phyloP scores from a whole-genome alignment of 2,888 invertebrate species.

The Eupithecia insigniata region DNA sequence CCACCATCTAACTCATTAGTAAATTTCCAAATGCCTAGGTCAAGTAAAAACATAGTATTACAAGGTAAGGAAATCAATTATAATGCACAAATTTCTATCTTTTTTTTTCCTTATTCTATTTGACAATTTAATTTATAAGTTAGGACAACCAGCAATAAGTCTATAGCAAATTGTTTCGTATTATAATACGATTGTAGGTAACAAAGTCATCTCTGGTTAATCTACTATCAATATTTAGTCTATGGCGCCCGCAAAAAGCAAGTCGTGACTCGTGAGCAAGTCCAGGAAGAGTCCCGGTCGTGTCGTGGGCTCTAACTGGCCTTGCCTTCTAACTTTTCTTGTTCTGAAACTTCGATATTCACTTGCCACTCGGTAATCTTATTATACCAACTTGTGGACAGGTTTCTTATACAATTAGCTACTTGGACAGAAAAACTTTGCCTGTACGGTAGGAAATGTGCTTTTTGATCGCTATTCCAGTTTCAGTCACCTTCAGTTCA shows the following conservation, averaged over 20 bases:
- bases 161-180: not conserved
- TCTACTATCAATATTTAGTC: slow-evolving; percentile 25
- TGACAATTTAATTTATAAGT: not conserved
- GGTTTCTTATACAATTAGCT: slow-evolving; percentile 74
- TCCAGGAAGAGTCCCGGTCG: slow-evolving; percentile 46
- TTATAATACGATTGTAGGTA: not conserved
- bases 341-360: slow-evolving; percentile 64
- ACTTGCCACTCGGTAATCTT: slow-evolving; percentile 69
- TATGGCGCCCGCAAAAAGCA: slow-evolving; percentile 43
- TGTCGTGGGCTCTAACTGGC: slow-evolving; percentile 47
- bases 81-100: not conserved
- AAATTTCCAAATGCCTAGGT: not conserved
- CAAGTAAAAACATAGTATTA: not conserved
- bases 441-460: slow-evolving; percentile 23
- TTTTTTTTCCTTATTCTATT: not conserved
- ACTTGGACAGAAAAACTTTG: slow-evolving; percentile 60
- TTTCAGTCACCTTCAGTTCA: not conserved
- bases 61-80: not conserved
- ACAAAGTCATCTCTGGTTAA: not conserved
- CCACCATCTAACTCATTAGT: not conserved
- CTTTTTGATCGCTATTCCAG: slow-evolving; percentile 26
- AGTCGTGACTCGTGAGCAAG: slow-evolving; percentile 48
- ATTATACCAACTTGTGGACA: slow-evolving; percentile 74
- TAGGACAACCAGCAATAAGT: not conserved
- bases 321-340: slow-evolving; percentile 55